phyloP scores from a whole-genome alignment of 2,888 invertebrate genomes.

The Eilema caniola region DNA sequence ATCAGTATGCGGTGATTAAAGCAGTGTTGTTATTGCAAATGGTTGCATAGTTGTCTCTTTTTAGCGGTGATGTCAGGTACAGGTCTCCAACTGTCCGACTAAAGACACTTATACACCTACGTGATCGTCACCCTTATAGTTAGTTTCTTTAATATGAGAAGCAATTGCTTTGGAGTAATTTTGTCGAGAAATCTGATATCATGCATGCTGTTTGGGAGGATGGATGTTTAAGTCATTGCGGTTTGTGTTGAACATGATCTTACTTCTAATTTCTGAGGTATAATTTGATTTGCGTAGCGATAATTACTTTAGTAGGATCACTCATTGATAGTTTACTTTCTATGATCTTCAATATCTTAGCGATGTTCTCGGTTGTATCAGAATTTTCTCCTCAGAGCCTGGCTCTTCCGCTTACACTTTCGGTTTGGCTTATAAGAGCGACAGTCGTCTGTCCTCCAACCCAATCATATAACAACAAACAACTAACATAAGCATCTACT shows the following conservation, averaged over 20 bases:
- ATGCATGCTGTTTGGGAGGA: constrained; percentile 5
- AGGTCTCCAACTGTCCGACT: constrained; percentile 49
- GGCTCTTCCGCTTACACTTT: too few relatives aligned
- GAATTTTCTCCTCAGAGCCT: too few relatives aligned
- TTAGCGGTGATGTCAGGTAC: constrained; percentile 64
- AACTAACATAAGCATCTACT: background rate
- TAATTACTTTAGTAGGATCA: too few relatives aligned
- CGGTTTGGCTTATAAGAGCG: too few relatives aligned
- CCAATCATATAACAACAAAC: too few relatives aligned
- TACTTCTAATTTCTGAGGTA: background rate
- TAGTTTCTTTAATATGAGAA: constrained; percentile 32
- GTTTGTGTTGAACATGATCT: background rate
- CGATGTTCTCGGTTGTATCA: too few relatives aligned
- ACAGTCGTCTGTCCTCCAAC: too few relatives aligned
- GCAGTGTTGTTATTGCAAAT: constrained; percentile 30
- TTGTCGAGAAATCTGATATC: constrained; percentile 22
- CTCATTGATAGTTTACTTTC: too few relatives aligned
- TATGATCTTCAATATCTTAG: too few relatives aligned
- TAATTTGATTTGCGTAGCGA: too few relatives aligned
- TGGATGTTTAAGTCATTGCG: background rate
- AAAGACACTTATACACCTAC: constrained; percentile 54
- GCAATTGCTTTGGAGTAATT: constrained; percentile 23
- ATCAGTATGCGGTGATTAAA: constrained; percentile 16
- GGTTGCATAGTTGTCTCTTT: constrained; percentile 53
- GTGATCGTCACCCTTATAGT: constrained; percentile 60